These are phyloP conservation scores for Podotricha telesiphe DNA, from an alignment of 2,888 invertebrate species.

Conservation along the genomic window DNA sequence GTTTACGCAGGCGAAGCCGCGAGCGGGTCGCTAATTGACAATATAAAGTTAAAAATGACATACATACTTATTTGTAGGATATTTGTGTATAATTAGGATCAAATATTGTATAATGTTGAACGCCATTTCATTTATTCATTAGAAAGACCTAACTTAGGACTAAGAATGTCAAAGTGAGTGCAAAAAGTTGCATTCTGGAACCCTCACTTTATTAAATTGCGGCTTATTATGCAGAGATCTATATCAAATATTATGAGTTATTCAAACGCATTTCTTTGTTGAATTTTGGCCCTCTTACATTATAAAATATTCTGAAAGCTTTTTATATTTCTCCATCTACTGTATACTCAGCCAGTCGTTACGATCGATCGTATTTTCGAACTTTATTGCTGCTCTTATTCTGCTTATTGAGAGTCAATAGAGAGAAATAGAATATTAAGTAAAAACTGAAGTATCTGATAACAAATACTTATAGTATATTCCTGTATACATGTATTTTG, in stretches of 20 bases:
- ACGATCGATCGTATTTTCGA: not conserved
- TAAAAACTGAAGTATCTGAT: not conserved
- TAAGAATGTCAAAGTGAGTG: constrained; percentile 31
- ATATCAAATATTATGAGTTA: constrained; percentile 43
- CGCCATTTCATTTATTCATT: constrained; percentile 42
- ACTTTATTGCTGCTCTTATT: not conserved
- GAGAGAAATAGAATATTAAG: not conserved
- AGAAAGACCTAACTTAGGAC: constrained; percentile 33
- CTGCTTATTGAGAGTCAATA: not conserved
- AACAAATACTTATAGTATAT: not conserved
- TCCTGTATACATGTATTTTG: too few species aligned
- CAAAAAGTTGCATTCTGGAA: constrained; percentile 41
- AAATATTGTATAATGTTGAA: constrained; percentile 37
- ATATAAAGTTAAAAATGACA: not conserved
- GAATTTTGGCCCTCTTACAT: constrained; percentile 23
- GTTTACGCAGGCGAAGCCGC: too few species aligned
- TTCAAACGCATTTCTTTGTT: constrained; percentile 41
- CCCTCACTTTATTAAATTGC: constrained; percentile 35
- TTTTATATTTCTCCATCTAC: constrained; percentile 11
- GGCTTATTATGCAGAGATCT: constrained; percentile 43
- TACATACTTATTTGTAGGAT: not conserved
- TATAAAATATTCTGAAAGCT: constrained; percentile 9
- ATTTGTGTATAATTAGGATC: not conserved
- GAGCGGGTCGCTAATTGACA: too few species aligned
- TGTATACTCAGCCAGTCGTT: not conserved